Evolutionary conservation across 2,888 invertebrate species (phyloP).

Genomic region (Aspidapion aeneum): DNA sequence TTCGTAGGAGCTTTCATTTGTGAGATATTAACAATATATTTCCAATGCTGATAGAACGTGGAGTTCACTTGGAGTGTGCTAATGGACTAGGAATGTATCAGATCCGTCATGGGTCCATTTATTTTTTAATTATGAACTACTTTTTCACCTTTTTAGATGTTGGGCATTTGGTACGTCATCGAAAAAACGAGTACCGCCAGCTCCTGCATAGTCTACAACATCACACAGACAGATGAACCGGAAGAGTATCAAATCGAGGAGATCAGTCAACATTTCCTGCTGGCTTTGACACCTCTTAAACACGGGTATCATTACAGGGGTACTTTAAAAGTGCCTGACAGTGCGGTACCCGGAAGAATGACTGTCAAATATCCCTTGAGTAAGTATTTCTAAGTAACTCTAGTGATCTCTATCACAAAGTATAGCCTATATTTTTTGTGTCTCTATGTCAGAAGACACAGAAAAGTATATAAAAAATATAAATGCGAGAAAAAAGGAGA

Average conservation of each 20-base stretch:
- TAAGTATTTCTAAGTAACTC: constrained; percentile 50
- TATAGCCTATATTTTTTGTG: no score
- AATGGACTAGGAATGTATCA: not conserved
- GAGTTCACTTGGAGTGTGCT: no score
- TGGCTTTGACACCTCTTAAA: constrained; percentile 69
- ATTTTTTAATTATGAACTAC: not conserved
- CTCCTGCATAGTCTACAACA: constrained; percentile 75
- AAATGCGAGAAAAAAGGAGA: no score
- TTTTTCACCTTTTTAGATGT: constrained; percentile 54
- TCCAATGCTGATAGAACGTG: no score
- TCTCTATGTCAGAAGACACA: no score
- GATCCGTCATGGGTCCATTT: not conserved
- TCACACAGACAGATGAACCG: constrained; percentile 66
- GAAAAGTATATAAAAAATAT: no score
- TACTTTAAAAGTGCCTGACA: constrained; percentile 60
- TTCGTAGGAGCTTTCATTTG: no score
- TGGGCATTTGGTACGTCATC: constrained; percentile 78
- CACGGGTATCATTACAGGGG: constrained; percentile 80
- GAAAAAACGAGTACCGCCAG: constrained; percentile 82
- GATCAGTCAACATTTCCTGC: constrained; percentile 65
- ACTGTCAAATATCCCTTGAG: constrained; percentile 74
- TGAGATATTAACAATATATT: no score
- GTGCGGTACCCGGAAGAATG: constrained; percentile 67
- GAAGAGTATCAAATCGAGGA: constrained; percentile 68
- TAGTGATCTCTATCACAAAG: no score